These are phyloP conservation scores for Spinibarbus caldwelli DNA, from an alignment of 2,797 vertebrate species.

Conservation along the genomic window DNA sequence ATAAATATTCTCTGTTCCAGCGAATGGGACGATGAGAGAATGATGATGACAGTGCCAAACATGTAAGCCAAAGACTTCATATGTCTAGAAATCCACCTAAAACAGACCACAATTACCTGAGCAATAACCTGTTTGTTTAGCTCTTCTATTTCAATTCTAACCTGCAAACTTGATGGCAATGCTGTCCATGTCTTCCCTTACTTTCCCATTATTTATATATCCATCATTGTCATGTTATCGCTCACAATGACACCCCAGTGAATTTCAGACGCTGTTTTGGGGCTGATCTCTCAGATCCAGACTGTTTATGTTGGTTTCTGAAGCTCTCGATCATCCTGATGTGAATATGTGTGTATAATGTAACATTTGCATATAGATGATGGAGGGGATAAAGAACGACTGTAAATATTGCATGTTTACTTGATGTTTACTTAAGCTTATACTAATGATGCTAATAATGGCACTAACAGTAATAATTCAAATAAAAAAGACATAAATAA, in stretches of 20 bases:
- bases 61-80: slow-evolving; percentile 5
- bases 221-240: not conserved
- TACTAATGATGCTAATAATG: slow-evolving; percentile 73
- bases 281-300: slow-evolving; percentile 3
- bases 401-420: slow-evolving; percentile 82
- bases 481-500: slow-evolving; percentile 33
- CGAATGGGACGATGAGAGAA: not conserved
- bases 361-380: slow-evolving; percentile 66
- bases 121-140: not conserved
- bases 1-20: not conserved
- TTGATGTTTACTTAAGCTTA: slow-evolving; percentile 74
- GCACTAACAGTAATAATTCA: slow-evolving; percentile 71
- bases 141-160: not conserved
- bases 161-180: not conserved
- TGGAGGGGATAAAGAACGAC: slow-evolving; percentile 49
- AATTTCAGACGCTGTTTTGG: not conserved
- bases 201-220: not conserved
- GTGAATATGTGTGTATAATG: slow-evolving; percentile 72
- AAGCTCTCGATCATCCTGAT: slow-evolving; percentile 55
- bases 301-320: not conserved
- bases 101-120: not conserved
- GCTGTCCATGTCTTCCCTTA: not conserved
- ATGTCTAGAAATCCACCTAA: not conserved
- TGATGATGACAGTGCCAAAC: slow-evolving; percentile 7
- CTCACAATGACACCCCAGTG: slow-evolving; percentile 22